Percentiles rank a stretch among this genome's conserved stretches.
Evolutionary conservation across 2,888 invertebrate genomes (phyloP).

Genomic region (Leptinotarsa peninsularis): DNA sequence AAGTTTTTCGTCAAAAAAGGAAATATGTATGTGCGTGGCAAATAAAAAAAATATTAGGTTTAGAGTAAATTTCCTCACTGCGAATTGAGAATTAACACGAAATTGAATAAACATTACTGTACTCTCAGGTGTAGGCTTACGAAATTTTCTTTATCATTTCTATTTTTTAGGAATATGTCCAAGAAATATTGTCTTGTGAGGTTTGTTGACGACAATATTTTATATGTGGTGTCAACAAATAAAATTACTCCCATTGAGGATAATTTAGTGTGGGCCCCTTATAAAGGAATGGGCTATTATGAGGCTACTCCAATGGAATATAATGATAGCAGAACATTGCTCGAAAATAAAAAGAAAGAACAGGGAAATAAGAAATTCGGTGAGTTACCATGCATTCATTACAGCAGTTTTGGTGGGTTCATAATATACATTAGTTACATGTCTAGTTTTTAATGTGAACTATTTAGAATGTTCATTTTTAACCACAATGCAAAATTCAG

Average conservation of each 20-base stretch:
- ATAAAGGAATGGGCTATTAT: slow-evolving; percentile 11
- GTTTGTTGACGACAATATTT: slow-evolving; percentile 19
- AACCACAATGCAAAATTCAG: not conserved
- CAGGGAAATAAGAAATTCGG: not conserved
- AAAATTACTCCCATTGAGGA: slow-evolving; percentile 12
- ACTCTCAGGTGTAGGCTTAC: not conserved
- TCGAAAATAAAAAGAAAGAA: slow-evolving; percentile 10
- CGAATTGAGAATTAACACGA: too few species aligned
- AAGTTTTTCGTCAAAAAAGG: too few species aligned
- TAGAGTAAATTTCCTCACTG: too few species aligned
- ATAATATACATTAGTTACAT: not conserved
- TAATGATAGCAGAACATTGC: not conserved
- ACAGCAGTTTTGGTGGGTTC: not conserved
- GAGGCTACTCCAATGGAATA: slow-evolving; percentile 5
- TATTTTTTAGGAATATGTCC: not conserved
- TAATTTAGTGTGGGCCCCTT: slow-evolving; percentile 19
- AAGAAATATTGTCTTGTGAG: slow-evolving; percentile 22
- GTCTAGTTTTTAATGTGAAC: not conserved
- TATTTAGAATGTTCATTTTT: not conserved
- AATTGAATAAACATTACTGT: too few species aligned
- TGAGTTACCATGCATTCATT: too few species aligned
- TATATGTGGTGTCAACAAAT: slow-evolving; percentile 12
- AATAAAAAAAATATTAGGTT: too few species aligned
- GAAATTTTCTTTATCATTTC: not conserved
- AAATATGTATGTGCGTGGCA: too few species aligned